Evolutionary conservation across 2,797 vertebrate genomes (phyloP).

Genomic region (Pyrrhura leucotis): DNA sequence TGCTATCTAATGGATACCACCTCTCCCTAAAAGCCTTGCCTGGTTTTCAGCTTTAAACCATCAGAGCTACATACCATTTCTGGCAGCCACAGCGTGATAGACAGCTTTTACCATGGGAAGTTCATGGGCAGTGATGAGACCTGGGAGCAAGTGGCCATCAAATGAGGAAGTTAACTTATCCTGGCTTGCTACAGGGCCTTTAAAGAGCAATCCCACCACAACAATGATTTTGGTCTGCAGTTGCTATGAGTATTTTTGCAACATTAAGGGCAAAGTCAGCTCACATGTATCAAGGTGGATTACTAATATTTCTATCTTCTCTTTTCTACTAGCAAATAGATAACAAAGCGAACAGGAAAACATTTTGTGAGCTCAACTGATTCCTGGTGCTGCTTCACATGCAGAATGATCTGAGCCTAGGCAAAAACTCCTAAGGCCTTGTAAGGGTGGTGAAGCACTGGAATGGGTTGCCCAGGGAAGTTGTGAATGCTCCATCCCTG

Average conservation of each 20-base stretch:
- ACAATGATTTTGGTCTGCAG: neutral
- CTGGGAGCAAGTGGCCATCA: neutral
- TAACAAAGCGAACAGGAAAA: neutral
- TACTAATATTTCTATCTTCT: neutral
- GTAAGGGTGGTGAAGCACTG: no score
- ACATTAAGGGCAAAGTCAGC: neutral
- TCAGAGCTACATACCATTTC: neutral
- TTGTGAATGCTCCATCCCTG: no score
- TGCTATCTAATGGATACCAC: neutral
- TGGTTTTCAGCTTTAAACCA: neutral
- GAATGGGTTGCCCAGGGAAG: no score
- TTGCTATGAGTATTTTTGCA: neutral
- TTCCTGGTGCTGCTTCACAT: neutral
- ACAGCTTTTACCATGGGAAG: neutral
- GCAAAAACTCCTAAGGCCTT: neutral
- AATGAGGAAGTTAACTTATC: neutral
- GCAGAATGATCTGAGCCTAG: neutral
- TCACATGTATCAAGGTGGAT: neutral
- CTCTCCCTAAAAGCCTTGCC: neutral
- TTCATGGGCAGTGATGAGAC: neutral
- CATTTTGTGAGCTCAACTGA: neutral
- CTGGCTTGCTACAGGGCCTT: neutral
- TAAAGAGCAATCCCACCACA: neutral
- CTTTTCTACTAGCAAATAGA: neutral
- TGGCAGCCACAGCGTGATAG: neutral